Evolutionary conservation across 2,797 vertebrate genomes (phyloP), one percentile per base, ranked within the genome.

Genomic region (Morus bassanus): DNA sequence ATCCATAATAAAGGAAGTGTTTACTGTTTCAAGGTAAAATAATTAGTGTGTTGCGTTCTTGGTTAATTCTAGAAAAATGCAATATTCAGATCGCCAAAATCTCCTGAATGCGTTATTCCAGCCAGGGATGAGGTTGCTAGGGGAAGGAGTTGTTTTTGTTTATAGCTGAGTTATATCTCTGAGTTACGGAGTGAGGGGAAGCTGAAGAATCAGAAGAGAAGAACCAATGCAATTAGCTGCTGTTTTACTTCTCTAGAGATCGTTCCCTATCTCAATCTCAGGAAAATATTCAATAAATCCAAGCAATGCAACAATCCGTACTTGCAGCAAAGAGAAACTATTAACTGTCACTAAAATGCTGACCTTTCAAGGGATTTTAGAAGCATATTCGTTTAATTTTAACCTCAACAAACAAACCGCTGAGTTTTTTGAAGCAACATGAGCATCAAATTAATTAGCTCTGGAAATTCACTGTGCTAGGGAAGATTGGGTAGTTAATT

Each of bases 111-210:
- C 27, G 5, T 78, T 69, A 75, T 80, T 92, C 85, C 50, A 88
- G 68, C 30, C 87, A 85, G 68, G 12, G 41, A 83, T 35, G 70
- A 84, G 33, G 85, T 92, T 95, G 94, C 79, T 73, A 91, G 19
- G 73, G 61, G n/a, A 92, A 93, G 50, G n/a, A 92, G 24, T 27
- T 91, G 69, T 7, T 89, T 94, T 73, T 89, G 81, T 92, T 96
- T 89, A 59, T 30, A 57, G 45, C 31, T 76, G 67, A 91, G 91
- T 84, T 92, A 83, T 92, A 83, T 78, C 79, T 88, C 72, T 50
- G 72, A 78, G 76, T 78, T 81, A 94, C 6, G 10, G 74, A 92
- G 50, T 56, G 68, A 96, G 45, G 11, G 35, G 89, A 85, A 91
- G 61, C 69, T 61, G 54, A 82, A 78, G 41, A 93, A 67, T 57